Percentiles rank a stretch among this genome's conserved stretches.
Evolutionary conservation across 2,888 invertebrate genomes (phyloP).

Genomic region (Allacma fusca): DNA sequence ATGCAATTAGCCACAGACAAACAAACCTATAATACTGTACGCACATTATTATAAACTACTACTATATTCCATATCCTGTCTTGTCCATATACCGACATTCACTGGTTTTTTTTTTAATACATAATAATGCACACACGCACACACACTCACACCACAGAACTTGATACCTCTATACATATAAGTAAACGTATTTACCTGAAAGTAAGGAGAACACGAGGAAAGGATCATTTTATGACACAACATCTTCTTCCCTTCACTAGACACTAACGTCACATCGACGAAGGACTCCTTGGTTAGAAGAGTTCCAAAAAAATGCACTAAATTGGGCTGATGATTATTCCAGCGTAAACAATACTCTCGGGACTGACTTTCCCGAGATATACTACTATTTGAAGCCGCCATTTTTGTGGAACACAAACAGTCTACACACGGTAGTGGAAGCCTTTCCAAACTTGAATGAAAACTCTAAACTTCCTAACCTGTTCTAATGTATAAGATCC

Average conservation of each 20-base stretch:
- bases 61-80: too few relatives aligned
- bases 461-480: background rate
- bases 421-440: background rate
- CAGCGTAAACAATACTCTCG: slow-evolving; percentile 70
- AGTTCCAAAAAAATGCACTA: slow-evolving; percentile 86
- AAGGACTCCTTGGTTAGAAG: slow-evolving; percentile 82
- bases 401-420: slow-evolving; percentile 18
- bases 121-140: too few relatives aligned
- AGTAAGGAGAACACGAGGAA: slow-evolving; percentile 92
- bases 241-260: slow-evolving; percentile 87
- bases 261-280: slow-evolving; percentile 83
- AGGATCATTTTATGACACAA: slow-evolving; percentile 90
- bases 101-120: too few relatives aligned
- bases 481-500: slow-evolving; percentile 16
- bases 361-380: slow-evolving; percentile 28
- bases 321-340: slow-evolving; percentile 94
- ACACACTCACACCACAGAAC: too few relatives aligned
- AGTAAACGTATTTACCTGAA: slow-evolving; percentile 73
- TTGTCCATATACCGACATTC: too few relatives aligned
- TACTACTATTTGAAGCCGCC: slow-evolving; percentile 20
- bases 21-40: too few relatives aligned
- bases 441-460: slow-evolving; percentile 11
- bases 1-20: too few relatives aligned
- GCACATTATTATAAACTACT: too few relatives aligned
- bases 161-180: background rate